Percentiles rank a stretch among this genome's conserved stretches.
phyloP scores from a whole-genome alignment of 2,888 invertebrate genomes.

The Halictus quadricinctus region DNA sequence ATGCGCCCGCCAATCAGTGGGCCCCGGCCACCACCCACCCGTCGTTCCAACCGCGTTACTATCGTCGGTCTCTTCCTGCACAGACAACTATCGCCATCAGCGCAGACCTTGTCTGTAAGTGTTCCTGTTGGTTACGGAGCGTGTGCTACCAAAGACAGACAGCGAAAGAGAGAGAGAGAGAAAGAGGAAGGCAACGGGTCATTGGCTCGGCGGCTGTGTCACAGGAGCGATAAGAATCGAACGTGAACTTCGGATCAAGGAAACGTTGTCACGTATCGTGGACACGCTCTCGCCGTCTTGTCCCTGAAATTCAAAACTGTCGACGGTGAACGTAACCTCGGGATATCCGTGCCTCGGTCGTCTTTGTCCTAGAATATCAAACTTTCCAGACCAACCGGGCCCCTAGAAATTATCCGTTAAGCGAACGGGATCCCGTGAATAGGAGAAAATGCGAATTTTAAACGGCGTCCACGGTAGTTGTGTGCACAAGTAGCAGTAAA shows the following conservation, averaged over 20 bases:
- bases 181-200: constrained; percentile 55
- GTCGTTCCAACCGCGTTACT: background rate
- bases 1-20: constrained; percentile 14
- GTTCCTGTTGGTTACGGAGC: constrained; percentile 8
- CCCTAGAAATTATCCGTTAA: no score
- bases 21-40: constrained; percentile 27
- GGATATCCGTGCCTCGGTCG: background rate
- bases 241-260: constrained; percentile 46
- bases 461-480: no score
- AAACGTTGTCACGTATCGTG: constrained; percentile 50
- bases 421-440: no score
- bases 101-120: constrained; percentile 10
- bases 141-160: constrained; percentile 5
- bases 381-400: no score
- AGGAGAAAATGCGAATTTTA: no score
- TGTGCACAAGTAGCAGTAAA: background rate
- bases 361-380: background rate
- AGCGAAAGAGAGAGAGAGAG: background rate
- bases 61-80: constrained; percentile 40
- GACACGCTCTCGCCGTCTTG: constrained; percentile 32
- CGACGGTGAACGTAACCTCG: constrained; percentile 12
- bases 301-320: constrained; percentile 51
- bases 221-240: constrained; percentile 68
- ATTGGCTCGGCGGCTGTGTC: constrained; percentile 52
- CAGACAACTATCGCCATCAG: constrained; percentile 13